Evolutionary conservation across 2,797 vertebrate genomes (phyloP).

Genomic region (Acanthiza pusilla): DNA sequence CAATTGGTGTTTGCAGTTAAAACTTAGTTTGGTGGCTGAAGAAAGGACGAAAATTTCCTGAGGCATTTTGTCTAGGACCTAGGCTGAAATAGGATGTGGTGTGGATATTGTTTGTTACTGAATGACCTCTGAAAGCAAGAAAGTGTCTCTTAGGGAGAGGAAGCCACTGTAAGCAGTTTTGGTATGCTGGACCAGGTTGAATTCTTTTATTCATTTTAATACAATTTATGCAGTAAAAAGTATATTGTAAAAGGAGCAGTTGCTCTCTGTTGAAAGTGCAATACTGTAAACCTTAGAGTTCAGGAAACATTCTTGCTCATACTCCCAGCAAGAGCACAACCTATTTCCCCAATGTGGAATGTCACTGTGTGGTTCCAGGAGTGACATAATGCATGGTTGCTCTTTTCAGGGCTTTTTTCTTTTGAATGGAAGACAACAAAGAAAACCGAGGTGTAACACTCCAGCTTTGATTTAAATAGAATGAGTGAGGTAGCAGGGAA

Average conservation of each 20-base stretch:
- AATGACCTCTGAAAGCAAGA: background rate
- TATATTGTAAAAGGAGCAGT: background rate
- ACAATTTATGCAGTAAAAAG: background rate
- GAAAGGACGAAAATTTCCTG: background rate
- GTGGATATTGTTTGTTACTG: background rate
- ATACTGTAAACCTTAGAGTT: background rate
- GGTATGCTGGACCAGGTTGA: background rate
- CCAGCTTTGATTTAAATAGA: background rate
- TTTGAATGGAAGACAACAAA: background rate
- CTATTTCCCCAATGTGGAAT: background rate
- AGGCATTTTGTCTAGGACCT: background rate
- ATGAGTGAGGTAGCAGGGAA: background rate
- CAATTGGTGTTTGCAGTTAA: background rate
- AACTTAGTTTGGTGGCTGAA: fast-evolving
- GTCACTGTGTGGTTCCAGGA: background rate
- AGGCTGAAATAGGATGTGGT: background rate
- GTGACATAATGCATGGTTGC: fast-evolving
- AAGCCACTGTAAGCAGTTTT: background rate
- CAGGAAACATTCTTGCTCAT: background rate
- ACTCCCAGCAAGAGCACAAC: background rate
- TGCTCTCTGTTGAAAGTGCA: background rate
- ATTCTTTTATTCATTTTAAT: background rate
- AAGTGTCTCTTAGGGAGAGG: background rate
- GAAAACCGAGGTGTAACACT: background rate
- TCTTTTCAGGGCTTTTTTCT: background rate